Evolutionary conservation across 2,113 vertebrate genomes (phyloP), one percentile per base, ranked within the genome.

Genomic region (Casuarius casuarius): DNA sequence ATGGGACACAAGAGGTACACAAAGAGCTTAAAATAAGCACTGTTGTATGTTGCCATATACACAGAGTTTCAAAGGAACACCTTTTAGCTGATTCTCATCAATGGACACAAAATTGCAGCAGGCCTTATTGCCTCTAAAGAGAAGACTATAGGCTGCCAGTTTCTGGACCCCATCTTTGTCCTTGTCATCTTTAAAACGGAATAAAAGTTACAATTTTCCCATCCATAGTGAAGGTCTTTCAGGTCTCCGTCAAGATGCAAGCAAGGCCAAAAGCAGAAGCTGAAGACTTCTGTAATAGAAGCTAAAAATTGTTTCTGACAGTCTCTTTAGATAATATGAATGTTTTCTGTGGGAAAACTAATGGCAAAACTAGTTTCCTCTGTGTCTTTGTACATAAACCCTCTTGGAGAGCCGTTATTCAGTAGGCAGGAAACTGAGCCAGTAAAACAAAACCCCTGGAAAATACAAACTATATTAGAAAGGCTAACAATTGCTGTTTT

Each of bases 361-460:
- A 51, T 29, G 70, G 18, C 31, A 87, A 28, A 75, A 48, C n/a
- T 93, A 80, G 26, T 84, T 96, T 94, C 70, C 70, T 97, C 87
- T 95, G 81, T 81, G 48, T 76, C 54, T 85, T 87, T 92, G 62
- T 83, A 48, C 19, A 31, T 28, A 91, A 94, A 90, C n/a, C 12
- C 49, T 28, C 74, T 90, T 90, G 92, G 48, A 77, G 21, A 85
- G 33, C 19, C 31, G 5, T 87, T 76, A 94, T 84, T 93, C 71
- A 63, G 56, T 76, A 38, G 85, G 84, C 83, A 80, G 83, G 87
- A 96, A 95, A 91, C 33, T 48, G 58, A 95, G 81, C 78, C 67
- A 84, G 71, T 85, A 61, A 96, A 97, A 96, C 84, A 96, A 96
- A 97, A 63, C 15, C 42, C 28, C 26, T 56, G 71, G 71, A 95